phyloP scores from a whole-genome alignment of 2,113 vertebrate genomes.

The Spilogale gracilis region DNA sequence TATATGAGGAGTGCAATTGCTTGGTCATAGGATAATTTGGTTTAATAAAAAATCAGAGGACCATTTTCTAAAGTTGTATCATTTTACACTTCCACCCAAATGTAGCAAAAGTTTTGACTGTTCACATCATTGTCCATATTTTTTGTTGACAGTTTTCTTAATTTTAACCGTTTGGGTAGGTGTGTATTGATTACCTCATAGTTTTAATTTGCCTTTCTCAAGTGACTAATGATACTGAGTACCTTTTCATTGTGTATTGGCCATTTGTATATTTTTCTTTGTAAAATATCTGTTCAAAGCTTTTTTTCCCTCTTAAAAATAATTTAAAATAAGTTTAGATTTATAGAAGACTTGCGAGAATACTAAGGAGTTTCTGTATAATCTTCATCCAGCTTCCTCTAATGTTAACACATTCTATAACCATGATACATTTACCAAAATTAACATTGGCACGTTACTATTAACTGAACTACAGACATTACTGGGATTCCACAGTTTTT shows the following conservation, averaged over 20 bases:
- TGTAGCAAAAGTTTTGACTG: background rate
- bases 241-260: background rate
- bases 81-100: background rate
- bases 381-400: background rate
- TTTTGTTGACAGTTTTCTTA: constrained; percentile 43
- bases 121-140: background rate
- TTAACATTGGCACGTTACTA: background rate
- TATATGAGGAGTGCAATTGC: constrained; percentile 16
- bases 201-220: constrained; percentile 45
- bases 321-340: constrained; percentile 44
- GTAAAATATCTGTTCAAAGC: background rate
- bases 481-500: background rate
- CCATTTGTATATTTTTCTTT: background rate
- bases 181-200: background rate
- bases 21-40: background rate
- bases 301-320: background rate
- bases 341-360: background rate
- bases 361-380: background rate
- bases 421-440: background rate
- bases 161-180: background rate
- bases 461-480: background rate
- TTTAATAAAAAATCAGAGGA: background rate
- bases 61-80: constrained; percentile 30
- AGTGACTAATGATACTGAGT: background rate
- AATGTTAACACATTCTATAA: background rate